Evolutionary conservation across 2,797 vertebrate species (phyloP), one percentile per base, ranked within the genome.

Genomic region (Sitta carolinensis): DNA sequence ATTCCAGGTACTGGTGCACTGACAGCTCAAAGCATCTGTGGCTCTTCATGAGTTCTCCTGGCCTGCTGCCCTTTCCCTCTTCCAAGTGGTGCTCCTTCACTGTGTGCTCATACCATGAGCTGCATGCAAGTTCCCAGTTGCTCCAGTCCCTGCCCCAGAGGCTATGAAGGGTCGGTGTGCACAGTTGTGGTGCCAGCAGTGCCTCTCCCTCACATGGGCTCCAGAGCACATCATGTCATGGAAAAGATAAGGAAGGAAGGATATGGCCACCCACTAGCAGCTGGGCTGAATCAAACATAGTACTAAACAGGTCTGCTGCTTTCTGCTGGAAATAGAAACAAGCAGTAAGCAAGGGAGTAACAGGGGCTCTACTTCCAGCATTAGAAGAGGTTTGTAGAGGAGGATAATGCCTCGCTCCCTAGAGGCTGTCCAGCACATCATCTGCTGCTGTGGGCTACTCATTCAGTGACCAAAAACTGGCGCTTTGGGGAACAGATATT

Each of bases 121-220:
- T 45, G 5, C 14, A 13, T 7, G 2, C 17, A 40, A 27, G 43
- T 2, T n/a, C 16, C 1, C 8, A 10, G 29, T 32, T 87, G 25
- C n/a, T 87, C 5, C 43, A 27, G 30, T 36, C 29, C 1, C 22
- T 64, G 58, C 23, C 42, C 15, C 14, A 9, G 52, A n/a, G 51
- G 21, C 63, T 54, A 0, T 11, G 20, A n/a, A 47, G 59, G 4
- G 23, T 34, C 0, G 0, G 9, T 66, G 15, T 6, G 27, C 4
- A 10, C 0, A 1, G 1, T 2, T 25, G 58, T 64, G 45, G 29
- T 79, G 29, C 30, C 61, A 23, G 69, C 13, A 45, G 38, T 59
- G 57, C 61, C 50, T 8, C 23, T 86, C 29, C 16, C 11, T 50
- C 32, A 10, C 2, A 0, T 38, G 54, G 48, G 23, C 19, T 78